A percentile compares a stretch with the other conserved stretches of the same genome.
Conservation (phyloP, 2,888 invertebrate species). For the Adineta ricciae region DNA sequence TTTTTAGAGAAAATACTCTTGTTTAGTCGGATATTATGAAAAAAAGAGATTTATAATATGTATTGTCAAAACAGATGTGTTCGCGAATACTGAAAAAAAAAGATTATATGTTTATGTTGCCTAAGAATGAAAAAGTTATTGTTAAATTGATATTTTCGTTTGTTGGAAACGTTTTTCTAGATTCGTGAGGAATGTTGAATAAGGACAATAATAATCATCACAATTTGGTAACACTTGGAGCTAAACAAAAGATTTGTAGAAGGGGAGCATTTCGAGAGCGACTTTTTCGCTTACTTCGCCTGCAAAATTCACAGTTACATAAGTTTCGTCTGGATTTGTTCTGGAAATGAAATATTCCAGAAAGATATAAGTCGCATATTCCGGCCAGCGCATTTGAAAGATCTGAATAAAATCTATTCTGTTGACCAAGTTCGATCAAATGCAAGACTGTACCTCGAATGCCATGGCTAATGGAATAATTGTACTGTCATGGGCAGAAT, state of each 20-base stretch:
- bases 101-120: not conserved
- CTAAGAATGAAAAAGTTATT: not conserved
- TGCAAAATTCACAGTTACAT: not conserved
- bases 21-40: no score
- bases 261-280: no score
- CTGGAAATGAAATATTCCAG: not conserved
- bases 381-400: not conserved
- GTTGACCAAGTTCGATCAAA: no score
- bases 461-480: not conserved
- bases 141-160: not conserved
- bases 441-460: not conserved
- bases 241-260: not conserved
- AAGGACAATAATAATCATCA: not conserved
- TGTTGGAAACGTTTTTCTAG: not conserved
- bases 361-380: not conserved
- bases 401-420: not conserved
- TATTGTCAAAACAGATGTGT: no score
- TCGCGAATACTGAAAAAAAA: not conserved
- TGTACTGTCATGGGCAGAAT: conserved; percentile 15
- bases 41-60: no score
- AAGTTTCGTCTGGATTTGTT: not conserved
- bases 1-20: not conserved
- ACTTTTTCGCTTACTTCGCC: not conserved
- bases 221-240: not conserved
- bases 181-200: not conserved